Conservation (phyloP, 2,113 vertebrate genomes). For the Lota lota region DNA sequence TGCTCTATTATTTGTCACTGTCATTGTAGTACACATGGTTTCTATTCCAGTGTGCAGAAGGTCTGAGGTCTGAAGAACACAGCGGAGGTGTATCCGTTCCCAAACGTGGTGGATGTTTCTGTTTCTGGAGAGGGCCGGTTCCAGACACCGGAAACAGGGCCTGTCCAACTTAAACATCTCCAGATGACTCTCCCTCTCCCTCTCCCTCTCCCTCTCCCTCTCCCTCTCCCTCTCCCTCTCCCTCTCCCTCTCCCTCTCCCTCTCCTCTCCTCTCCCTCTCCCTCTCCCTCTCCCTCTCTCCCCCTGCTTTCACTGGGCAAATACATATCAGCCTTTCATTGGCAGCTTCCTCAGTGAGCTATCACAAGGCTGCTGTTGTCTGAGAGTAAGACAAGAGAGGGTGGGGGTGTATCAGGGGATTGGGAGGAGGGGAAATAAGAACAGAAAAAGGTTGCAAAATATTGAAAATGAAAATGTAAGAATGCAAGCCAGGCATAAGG, state of each 20-base stretch:
- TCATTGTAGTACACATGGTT: not conserved
- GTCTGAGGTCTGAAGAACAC: slow-evolving; percentile 48
- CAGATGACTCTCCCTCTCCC: slow-evolving; percentile 69
- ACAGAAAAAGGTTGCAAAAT: not conserved
- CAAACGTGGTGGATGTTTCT: slow-evolving; percentile 44
- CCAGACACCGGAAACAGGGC: slow-evolving; percentile 69
- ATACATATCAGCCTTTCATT: slow-evolving; percentile 49
- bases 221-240: slow-evolving; percentile 14
- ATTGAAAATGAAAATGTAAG: not conserved
- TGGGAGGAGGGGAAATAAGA: not conserved
- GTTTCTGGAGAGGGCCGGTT: slow-evolving; percentile 63
- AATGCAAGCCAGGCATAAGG: not conserved
- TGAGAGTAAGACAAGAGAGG: slow-evolving; percentile 18
- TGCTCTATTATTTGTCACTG: too few species aligned
- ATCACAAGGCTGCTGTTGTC: slow-evolving; percentile 59
- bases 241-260: too few species aligned
- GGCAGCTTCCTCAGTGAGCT: slow-evolving; percentile 58
- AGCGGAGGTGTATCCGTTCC: slow-evolving; percentile 44
- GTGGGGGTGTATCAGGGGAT: not conserved
- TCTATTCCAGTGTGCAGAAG: slow-evolving; percentile 47
- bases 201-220: slow-evolving; percentile 1
- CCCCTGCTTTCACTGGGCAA: slow-evolving; percentile 33
- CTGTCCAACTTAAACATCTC: slow-evolving; percentile 76
- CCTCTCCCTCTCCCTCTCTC: too few species aligned
- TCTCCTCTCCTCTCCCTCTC: too few species aligned